Percentiles rank a stretch among this genome's conserved stretches.
Conservation (phyloP, 2,888 invertebrate species). For the Drosophila barbarae region DNA sequence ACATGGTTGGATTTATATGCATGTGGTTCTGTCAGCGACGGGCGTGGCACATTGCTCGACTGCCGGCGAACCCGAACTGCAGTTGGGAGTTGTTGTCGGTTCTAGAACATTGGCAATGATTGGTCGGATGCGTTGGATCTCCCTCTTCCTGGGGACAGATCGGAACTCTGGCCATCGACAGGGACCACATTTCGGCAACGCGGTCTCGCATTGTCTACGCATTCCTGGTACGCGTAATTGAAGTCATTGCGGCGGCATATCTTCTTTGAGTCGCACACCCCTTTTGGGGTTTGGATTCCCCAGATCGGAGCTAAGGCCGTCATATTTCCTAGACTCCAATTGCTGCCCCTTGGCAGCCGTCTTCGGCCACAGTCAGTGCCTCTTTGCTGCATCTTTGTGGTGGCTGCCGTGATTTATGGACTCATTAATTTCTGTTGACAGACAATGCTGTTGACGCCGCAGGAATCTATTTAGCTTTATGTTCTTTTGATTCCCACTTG, state of each 20-base stretch:
- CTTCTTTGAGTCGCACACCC: conserved; percentile 58
- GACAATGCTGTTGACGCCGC: conserved; percentile 77
- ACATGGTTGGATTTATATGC: conserved; percentile 69
- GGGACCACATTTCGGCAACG: conserved; percentile 53
- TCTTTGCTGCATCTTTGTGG: conserved; percentile 45
- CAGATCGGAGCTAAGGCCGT: conserved; percentile 48
- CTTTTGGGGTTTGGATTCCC: conserved; percentile 54
- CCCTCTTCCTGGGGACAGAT: conserved; percentile 8
- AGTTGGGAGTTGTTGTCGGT: conserved; percentile 47
- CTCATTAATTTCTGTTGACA: conserved; percentile 79
- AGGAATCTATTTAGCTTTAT: conserved; percentile 73
- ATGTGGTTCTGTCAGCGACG: conserved; percentile 63
- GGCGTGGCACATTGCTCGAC: conserved; percentile 55
- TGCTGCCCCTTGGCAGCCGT: background rate
- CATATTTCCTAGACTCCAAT: conserved; percentile 56
- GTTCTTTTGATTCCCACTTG: conserved; percentile 60
- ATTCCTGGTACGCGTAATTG: conserved; percentile 75
- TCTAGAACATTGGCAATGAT: conserved; percentile 76
- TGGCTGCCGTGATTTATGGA: conserved; percentile 77
- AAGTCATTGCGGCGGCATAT: conserved; percentile 72
- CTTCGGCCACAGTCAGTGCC: conserved; percentile 28
- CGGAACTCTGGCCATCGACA: conserved; percentile 31
- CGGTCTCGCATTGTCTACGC: conserved; percentile 60
- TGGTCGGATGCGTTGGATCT: conserved; percentile 63
- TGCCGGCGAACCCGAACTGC: conserved; percentile 39